Evolutionary conservation across 2,888 invertebrate genomes (phyloP), one percentile per base, ranked within the genome.

Genomic region (Tiliacea aurago): DNA sequence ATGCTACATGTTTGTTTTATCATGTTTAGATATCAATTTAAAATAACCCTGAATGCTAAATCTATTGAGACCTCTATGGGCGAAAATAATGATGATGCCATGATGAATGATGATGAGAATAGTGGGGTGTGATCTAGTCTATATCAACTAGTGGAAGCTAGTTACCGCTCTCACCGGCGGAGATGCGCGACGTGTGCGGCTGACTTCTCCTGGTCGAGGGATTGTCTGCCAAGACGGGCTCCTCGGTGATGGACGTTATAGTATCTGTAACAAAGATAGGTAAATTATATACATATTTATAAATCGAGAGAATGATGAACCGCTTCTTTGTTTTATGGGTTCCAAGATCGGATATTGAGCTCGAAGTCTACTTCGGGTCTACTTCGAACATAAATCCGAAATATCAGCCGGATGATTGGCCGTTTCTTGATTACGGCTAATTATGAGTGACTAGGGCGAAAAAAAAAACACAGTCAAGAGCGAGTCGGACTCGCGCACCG

Each of bases 161-260:
- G 64, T 94, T 95, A 95, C 95, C 94, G 84, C 91, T 93, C 96
- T 96, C 95, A 96, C 95, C 95, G 86, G 93, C 96, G 90, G 95
- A 95, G 93, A 96, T 91, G 55, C 94, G 91, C 84, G 95, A 94
- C 4, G 92, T 85, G 47, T 89, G 88, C 2, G 92, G 87, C 66
- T 89, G 90, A 15, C 84, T 85, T 55, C 85, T 78, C 20, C 86
- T 73, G 0, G 92, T 90, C 0, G 90, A 85, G 1, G 80, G 83
- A 62, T 74, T 86, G 6, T 90, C 91, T 0, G 80, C 45, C 28
- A 75, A 70, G 37, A 90, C 90, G 0, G 91, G 87, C 0, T 81
- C 79, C 11, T 91, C 92, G 0, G 93, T 93, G n/a, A 73, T 90
- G 4, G 86, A 78, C 20, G 90, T 87, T 51, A 87, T 82, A 43